phyloP scores from a whole-genome alignment of 2,888 invertebrate genomes.

The Mythimna loreyi region DNA sequence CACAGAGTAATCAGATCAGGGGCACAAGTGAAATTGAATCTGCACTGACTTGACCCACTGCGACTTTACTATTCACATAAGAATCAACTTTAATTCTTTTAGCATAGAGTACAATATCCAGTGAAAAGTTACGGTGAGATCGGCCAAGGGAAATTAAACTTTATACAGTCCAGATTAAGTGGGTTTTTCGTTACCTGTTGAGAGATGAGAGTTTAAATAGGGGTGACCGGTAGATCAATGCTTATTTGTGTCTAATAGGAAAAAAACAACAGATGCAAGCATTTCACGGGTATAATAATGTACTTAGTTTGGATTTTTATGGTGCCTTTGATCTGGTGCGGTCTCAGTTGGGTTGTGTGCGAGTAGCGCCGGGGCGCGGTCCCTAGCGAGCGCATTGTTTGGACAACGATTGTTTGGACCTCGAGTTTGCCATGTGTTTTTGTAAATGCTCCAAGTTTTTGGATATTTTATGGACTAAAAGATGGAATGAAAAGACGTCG shows the following conservation, averaged over 20 bases:
- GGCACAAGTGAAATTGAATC: constrained; percentile 87
- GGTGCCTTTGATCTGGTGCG: constrained; percentile 85
- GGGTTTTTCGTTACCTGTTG: constrained; percentile 27
- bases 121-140: constrained; percentile 5
- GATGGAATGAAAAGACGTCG: neutral
- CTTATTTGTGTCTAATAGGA: constrained; percentile 89
- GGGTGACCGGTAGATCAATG: constrained; percentile 85
- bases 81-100: constrained; percentile 45
- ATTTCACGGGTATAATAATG: constrained; percentile 90
- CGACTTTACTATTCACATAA: constrained; percentile 11
- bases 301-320: constrained; percentile 88
- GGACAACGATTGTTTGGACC: constrained; percentile 44
- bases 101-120: constrained; percentile 48
- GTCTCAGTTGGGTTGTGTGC: constrained; percentile 69
- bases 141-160: constrained; percentile 6
- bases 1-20: constrained; percentile 86
- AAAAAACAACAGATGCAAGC: constrained; percentile 90
- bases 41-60: constrained; percentile 85
- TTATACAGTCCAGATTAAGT: neutral
- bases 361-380: constrained; percentile 29
- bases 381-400: constrained; percentile 54
- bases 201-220: constrained; percentile 60
- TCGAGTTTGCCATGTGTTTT: constrained; percentile 32
- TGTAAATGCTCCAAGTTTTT: constrained; percentile 9
- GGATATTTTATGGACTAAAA: constrained; percentile 5